Evolutionary conservation across 2,113 vertebrate species (phyloP), one percentile per base, ranked within the genome.

Genomic region (Ariopsis seemanni): DNA sequence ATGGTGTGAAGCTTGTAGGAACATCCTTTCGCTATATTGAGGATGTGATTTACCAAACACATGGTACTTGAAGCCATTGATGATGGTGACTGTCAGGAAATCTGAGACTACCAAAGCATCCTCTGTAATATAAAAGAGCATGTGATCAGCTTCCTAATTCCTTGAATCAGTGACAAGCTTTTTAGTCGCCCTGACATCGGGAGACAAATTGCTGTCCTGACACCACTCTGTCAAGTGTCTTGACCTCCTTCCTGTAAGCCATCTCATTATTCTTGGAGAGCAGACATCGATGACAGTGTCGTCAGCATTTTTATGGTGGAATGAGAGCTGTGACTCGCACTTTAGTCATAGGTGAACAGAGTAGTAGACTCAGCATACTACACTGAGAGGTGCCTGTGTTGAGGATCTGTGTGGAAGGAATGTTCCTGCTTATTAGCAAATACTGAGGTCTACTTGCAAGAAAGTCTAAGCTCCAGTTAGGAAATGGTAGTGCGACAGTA

Each of bases 171-270:
- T 6, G 57, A 62, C 30, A 1, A 22, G 79, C 79, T 62, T 62
- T 81, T 62, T 82, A 62, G 55, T 25, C 5, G 15, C 18, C 14
- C 25, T 58, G 55, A 81, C 78, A 58, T 20, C 60, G 55, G 5
- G 27, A 81, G 79, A 81, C 55, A 63, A 82, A 82, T 82, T 82
- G 50, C 58, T 48, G 30, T 82, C 81, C 22, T 83, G 81, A 83
- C 81, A 67, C 12, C 42, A 65, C 62, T 52, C 81, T 83, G 81
- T 83, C 42, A n/a, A 65, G 81, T n/a, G 20, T 50, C 42, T 50
- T n/a, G 25, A 50, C 62, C 42, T 83, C 22, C 42, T 83, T 14
- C 20, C 12, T 83, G 42, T 67, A 67, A 67, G 81, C 79, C 34
- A 18, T 42, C 57, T 52, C 62, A 83, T 83, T n/a, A 50, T 48